Evolutionary conservation across 2,888 invertebrate species (phyloP).

Genomic region (Drosophila neutralis): DNA sequence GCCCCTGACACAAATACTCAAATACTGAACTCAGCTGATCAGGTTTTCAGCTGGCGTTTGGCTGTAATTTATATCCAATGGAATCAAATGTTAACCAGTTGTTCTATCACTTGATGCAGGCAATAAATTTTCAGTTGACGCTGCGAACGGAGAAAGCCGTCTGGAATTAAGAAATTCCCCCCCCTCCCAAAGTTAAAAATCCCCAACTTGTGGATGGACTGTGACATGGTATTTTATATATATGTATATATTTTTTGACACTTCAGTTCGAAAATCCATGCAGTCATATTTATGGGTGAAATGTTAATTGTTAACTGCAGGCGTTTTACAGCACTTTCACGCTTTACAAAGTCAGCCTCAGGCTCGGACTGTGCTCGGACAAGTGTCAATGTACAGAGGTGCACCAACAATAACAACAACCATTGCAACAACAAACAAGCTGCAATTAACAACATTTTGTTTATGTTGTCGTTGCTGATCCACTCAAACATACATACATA

Average conservation of each 20-base stretch:
- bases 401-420: slow-evolving; percentile 34
- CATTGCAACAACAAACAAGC: slow-evolving; percentile 37
- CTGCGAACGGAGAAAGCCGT: slow-evolving; percentile 43
- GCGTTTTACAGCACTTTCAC: slow-evolving; percentile 66
- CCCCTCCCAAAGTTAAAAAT: slow-evolving; percentile 55
- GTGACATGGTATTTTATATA: slow-evolving; percentile 26
- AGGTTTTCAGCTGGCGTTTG: slow-evolving; percentile 58
- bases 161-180: slow-evolving; percentile 25
- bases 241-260: slow-evolving; percentile 38
- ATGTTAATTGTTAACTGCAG: slow-evolving; percentile 68
- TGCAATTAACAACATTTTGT: slow-evolving; percentile 69
- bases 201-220: slow-evolving; percentile 23
- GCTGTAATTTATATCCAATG: slow-evolving; percentile 29
- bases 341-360: slow-evolving; percentile 34
- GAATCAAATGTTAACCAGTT: slow-evolving; percentile 33
- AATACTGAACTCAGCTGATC: slow-evolving; percentile 19
- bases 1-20: slow-evolving; percentile 75
- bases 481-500: neutral
- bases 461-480: slow-evolving; percentile 16
- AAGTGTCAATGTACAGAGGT: slow-evolving; percentile 70
- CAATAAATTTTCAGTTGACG: slow-evolving; percentile 25
- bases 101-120: slow-evolving; percentile 28
- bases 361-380: slow-evolving; percentile 24
- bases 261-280: slow-evolving; percentile 55
- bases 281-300: slow-evolving; percentile 65